Percentiles rank a stretch among this genome's conserved stretches.
Conservation (phyloP, 2,888 invertebrate genomes). For the Archips xylosteana region DNA sequence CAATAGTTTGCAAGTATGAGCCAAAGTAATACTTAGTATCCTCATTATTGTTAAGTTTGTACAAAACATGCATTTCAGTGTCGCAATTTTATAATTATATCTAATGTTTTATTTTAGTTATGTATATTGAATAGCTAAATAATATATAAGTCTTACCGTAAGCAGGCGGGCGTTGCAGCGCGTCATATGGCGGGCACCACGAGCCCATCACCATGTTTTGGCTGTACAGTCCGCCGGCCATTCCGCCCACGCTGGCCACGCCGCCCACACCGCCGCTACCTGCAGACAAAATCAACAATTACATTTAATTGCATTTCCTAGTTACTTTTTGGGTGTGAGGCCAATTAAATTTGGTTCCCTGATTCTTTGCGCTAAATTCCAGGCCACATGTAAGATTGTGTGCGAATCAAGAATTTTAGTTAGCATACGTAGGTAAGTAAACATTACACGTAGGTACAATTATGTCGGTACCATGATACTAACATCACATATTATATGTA, state of each 20-base stretch:
- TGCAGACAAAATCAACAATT: constrained; percentile 41
- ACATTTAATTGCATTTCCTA: background rate
- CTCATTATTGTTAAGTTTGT: too few relatives aligned
- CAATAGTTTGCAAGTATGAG: background rate
- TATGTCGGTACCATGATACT: too few relatives aligned
- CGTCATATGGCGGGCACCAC: constrained; percentile 91
- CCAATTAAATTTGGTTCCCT: background rate
- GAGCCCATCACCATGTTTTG: constrained; percentile 92
- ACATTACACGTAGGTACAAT: too few relatives aligned
- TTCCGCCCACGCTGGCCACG: constrained; percentile 67
- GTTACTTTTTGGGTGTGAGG: background rate
- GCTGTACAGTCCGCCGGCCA: constrained; percentile 89
- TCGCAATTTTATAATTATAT: too few relatives aligned
- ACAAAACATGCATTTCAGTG: too few relatives aligned
- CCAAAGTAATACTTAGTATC: background rate
- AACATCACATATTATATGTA: too few relatives aligned
- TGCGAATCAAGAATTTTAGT: background rate
- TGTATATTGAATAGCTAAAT: background rate
- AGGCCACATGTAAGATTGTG: background rate
- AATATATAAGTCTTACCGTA: constrained; percentile 85
- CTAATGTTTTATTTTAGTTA: too few relatives aligned
- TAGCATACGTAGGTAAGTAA: too few relatives aligned
- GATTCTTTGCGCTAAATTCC: background rate
- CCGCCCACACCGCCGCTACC: constrained; percentile 61
- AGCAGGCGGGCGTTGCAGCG: constrained; percentile 93